phyloP scores from a whole-genome alignment of 1,140 invertebrate species.

The Panonychus citri region DNA sequence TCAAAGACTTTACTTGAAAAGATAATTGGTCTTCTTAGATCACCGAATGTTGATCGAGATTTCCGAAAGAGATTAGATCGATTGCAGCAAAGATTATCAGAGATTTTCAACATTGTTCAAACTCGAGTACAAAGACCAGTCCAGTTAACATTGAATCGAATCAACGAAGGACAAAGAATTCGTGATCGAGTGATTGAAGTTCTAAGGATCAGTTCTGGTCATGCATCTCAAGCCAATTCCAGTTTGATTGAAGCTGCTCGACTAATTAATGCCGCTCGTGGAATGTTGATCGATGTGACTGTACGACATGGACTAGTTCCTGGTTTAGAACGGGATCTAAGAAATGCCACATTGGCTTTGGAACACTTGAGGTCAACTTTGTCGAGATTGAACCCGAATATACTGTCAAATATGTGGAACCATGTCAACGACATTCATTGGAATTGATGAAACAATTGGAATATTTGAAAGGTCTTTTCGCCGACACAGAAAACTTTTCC shows the following conservation, averaged over 20 bases:
- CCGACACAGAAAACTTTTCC: slow-evolving; percentile 12
- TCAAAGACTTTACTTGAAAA: slow-evolving; percentile 13
- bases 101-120: slow-evolving; percentile 13
- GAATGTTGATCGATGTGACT: slow-evolving; percentile 10
- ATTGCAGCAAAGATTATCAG: slow-evolving; percentile 9
- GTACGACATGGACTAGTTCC: slow-evolving; percentile 12
- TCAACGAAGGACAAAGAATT: slow-evolving; percentile 5
- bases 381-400: slow-evolving; percentile 40
- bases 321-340: slow-evolving; percentile 11
- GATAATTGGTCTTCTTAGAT: slow-evolving; percentile 11
- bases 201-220: slow-evolving; percentile 1
- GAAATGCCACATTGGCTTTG: slow-evolving; percentile 18
- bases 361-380: slow-evolving; percentile 20
- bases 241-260: slow-evolving; percentile 12
- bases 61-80: slow-evolving; percentile 9
- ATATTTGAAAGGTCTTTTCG: slow-evolving; percentile 27
- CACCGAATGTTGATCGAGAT: slow-evolving; percentile 4
- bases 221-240: slow-evolving; percentile 5
- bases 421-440: slow-evolving; percentile 39
- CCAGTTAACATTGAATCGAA: slow-evolving; percentile 6
- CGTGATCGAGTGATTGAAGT: slow-evolving; percentile 4
- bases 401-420: slow-evolving; percentile 35
- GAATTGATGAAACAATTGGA: slow-evolving; percentile 36
- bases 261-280: slow-evolving; percentile 10
- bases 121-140: slow-evolving; percentile 14